Evolutionary conservation across 2,797 vertebrate species (phyloP), one percentile per base, ranked within the genome.

Genomic region (Notamacropus eugenii): DNA sequence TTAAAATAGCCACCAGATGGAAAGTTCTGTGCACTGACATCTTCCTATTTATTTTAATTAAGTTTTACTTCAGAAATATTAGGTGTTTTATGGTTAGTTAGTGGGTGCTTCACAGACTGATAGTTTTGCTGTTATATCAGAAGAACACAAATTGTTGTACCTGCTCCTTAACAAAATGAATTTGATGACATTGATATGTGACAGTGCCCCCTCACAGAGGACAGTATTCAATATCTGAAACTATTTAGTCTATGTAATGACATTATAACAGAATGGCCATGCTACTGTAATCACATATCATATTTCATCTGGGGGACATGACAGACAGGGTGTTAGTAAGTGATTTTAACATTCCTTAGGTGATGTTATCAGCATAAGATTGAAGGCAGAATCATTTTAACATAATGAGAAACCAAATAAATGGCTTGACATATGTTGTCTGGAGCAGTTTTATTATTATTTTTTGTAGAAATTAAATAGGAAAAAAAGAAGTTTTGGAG

Each of bases 301-400:
- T 92, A 94, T 95, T 46, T 92, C n/a, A 95, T 54, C 52, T 52
- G 1, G 24, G 31, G 55, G 55, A n/a, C 8, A 29, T 31, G 1
- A 11, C 58, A 90, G 46, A 62, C 5, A 93, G 22, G 90, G 54
- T 24, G 62, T 52, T 90, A n/a, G 54, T 93, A 93, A 92, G 52
- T 11, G 87, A 56, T 28, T 5, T 56, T 94, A 67, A 28, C 91
- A 94, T 90, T 95, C 16, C 27, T 94, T 62, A 62, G 0, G 10
- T 67, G 31, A 11, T 91, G 55, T 57, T 94, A 90, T 93, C 59
- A 93, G n/a, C n/a, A 82, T 82, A 82, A 82, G n/a, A 90, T 28
- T 92, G 12, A 90, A 92, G 90, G 0, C 54, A 93, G 62, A 91
- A 5, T 93, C 22, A 92, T 74, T 57, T 55, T 54, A 55, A 74